Base-by-base conservation (phyloP, 2,797 vertebrate species). In the Microctenopoma lineatum region DNA sequence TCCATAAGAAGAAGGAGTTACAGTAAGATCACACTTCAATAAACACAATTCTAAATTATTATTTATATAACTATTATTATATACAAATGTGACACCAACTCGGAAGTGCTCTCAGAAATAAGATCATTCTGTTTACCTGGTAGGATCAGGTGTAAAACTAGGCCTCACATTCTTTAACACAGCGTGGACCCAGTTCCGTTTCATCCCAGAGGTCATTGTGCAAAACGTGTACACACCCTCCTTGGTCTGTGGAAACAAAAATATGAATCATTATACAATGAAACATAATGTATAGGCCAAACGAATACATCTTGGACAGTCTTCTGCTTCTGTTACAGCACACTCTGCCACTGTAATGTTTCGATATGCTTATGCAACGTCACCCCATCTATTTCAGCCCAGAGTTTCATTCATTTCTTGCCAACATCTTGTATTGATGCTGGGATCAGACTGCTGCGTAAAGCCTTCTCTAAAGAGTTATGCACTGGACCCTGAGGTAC, bases 111-210 rank as follows among this genome's bases (percentile, higher is more conserved):
- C 26, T 18, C 34, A 51, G 7, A 42, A 32, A 36, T 29, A 16
- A 64, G 26, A 18, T 4, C 7, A 16, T 10, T 59, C 1, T 13
- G 3, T 73, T 82, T 90, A 99, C 98, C 96, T 95, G 26, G 95
- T 94, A 39, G 94, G 88, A 0, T 96, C 96, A 0, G 95, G 93
- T 54, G 92, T 90, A 1, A 87, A 84, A 64, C 89, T 80, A 7
- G 95, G 94, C 3, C 91, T 94, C 38, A 97, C 94, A 0, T 96
- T 98, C 83, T 97, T 97, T 92, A 97, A 93, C 88, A 98, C 95
- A 25, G 96, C 96, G 75, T 98, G 96, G 74, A 98, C 96, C 97
- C 96, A 98, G 84, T 97, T 98, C 59, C 90, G 93, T 39, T 93
- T 95, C 87, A 97, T 96, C 61, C 96, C 97, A 3, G 96, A 95